Evolutionary conservation across 2,113 vertebrate genomes (phyloP).

Genomic region (Dipodomys ordii): DNA sequence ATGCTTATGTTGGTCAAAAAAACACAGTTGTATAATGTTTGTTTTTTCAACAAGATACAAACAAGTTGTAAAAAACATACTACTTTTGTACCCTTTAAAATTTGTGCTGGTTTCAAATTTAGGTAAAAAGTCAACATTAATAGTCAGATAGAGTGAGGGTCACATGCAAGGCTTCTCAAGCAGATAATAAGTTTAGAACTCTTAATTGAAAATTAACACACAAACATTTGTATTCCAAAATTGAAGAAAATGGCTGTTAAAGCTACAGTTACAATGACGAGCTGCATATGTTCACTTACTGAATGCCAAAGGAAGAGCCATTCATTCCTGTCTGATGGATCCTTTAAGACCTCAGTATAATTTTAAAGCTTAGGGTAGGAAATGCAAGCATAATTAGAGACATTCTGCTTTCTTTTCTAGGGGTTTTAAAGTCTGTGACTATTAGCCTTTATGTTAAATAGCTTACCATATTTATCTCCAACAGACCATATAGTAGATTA

Average conservation of each 20-base stretch:
- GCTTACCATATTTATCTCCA: neutral
- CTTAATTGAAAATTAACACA: constrained; percentile 60
- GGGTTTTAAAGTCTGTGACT: neutral
- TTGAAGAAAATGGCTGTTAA: constrained; percentile 50
- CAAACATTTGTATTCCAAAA: constrained; percentile 51
- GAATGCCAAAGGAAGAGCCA: constrained; percentile 6
- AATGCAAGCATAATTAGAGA: constrained; percentile 9
- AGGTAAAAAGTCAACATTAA: constrained; percentile 49
- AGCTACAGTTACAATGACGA: neutral
- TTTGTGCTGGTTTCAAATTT: constrained; percentile 46
- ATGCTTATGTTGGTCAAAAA: neutral
- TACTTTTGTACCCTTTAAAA: neutral
- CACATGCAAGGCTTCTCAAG: constrained; percentile 47
- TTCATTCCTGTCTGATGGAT: neutral
- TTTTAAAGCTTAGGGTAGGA: constrained; percentile 28
- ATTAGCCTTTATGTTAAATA: constrained; percentile 7
- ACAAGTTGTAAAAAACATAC: constrained; percentile 8
- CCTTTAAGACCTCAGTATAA: constrained; percentile 27
- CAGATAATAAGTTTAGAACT: constrained; percentile 48
- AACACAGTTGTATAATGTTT: neutral
- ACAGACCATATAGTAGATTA: neutral
- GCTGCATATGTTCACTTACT: constrained; percentile 1
- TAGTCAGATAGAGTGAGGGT: constrained; percentile 47
- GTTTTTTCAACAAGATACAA: constrained; percentile 30
- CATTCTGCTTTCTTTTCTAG: constrained; percentile 2